These are phyloP conservation scores for Brienomyrus brachyistius DNA, from an alignment of 2,113 vertebrate species.

Conservation along the genomic window DNA sequence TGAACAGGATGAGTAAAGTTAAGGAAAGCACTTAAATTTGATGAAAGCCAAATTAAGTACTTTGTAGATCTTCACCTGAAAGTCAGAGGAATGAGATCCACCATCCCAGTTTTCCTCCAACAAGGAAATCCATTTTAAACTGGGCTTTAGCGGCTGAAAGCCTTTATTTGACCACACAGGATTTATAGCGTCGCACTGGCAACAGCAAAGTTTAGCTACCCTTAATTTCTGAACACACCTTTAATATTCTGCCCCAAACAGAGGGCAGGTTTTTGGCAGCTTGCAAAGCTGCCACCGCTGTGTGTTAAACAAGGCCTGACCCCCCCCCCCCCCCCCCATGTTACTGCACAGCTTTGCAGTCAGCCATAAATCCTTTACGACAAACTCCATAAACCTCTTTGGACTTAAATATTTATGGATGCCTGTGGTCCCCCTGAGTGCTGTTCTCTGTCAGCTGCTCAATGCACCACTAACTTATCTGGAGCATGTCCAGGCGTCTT, in stretches of 20 bases:
- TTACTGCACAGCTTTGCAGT: slow-evolving; percentile 51
- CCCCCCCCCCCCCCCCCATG: slow-evolving; percentile 15
- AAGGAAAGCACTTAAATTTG: neutral
- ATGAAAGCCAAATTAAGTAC: neutral
- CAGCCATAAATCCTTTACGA: slow-evolving; percentile 60
- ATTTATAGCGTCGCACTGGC: slow-evolving; percentile 43
- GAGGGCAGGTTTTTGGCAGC: slow-evolving; percentile 30
- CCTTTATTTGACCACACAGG: slow-evolving; percentile 3
- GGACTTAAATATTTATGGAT: slow-evolving; percentile 61
- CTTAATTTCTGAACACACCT: slow-evolving; percentile 50
- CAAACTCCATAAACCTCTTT: slow-evolving; percentile 61
- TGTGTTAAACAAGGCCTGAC: slow-evolving; percentile 27
- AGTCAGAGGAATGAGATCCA: neutral
- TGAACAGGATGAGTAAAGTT: neutral
- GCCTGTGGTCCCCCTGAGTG: slow-evolving; percentile 56
- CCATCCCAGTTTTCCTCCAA: neutral
- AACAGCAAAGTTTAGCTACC: slow-evolving; percentile 50
- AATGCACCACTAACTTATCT: slow-evolving; percentile 48
- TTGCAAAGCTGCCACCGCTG: slow-evolving; percentile 25
- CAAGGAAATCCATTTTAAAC: neutral
- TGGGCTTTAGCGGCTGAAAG: neutral
- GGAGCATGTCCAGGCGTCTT: slow-evolving; percentile 54
- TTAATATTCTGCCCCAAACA: slow-evolving; percentile 34
- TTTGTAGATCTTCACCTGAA: neutral
- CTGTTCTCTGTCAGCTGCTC: slow-evolving; percentile 54